Base-by-base conservation (phyloP, 53 echinoderm and acorn worm species). In the Patiria pectinifera region DNA sequence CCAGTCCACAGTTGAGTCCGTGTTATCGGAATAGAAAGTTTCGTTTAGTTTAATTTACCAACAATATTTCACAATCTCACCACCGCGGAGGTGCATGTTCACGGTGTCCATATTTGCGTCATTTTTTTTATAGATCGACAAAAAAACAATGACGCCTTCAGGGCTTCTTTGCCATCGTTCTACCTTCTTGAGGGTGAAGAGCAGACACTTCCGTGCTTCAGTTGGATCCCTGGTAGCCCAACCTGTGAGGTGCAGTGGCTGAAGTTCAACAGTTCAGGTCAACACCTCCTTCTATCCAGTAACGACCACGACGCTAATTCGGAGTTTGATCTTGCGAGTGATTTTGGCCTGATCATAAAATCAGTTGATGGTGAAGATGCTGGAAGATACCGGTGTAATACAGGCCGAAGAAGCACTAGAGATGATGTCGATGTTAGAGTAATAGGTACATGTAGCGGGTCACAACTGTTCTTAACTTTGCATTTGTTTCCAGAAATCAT, bases 221-320 rank as follows among this genome's bases (percentile, higher is more conserved):
- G 35, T 35, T 2, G 60, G 22, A 1, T 43, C 13, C 21, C 83
- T n/a, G 60, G 83, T 3, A 60, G 19, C 59, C 10, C 58, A 12
- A 23, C 59, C 11, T 82, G 83, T 19, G 83, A 82, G 60, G 15
- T 82, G 21, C 58, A 58, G 45, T 82, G 83, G 83, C 58, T 82
- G 16, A 82, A 82, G 60, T 12, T 13, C 22, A 59, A 24, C 61
- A 59, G 45, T 3, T 10, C 83, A 60, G 47, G 12, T 25, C 10
- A 12, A 82, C 3, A 82, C 11, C 83, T 82, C 23, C 83, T 82
- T 58, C 16, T 15, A 4, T 82, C 24, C n/a, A 82, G 26, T 21
- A 60, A 82, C 23, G 83, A 59, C 58, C 13, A 22, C 22, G n/a
- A 58, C 25, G 61, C 4, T 23, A 23, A 60, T 82, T 58, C 46